These are phyloP conservation scores for Erannis defoliaria DNA, from an alignment of 2,888 invertebrate genomes.

Conservation along the genomic window DNA sequence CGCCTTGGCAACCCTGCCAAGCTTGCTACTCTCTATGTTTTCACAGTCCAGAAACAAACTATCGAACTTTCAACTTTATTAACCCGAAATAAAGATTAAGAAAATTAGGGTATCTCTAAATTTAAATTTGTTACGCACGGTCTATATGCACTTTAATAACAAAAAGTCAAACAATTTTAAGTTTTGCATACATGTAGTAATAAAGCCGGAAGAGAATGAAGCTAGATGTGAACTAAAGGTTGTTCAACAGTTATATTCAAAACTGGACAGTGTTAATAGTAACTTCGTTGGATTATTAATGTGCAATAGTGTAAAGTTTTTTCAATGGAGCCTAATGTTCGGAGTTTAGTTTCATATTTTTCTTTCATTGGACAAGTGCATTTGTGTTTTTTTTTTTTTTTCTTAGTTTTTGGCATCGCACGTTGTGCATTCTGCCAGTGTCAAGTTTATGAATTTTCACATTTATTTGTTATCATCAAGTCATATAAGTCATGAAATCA, in stretches of 20 bases:
- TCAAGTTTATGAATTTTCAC: no score
- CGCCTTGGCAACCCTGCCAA: conserved; percentile 71
- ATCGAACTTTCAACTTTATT: conserved; percentile 11
- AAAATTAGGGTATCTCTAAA: conserved; percentile 7
- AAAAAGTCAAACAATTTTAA: not conserved
- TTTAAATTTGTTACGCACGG: conserved; percentile 40
- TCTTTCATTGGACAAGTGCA: no score
- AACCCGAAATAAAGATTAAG: not conserved
- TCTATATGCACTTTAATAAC: not conserved
- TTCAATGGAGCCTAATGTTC: conserved; percentile 71
- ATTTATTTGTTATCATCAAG: no score
- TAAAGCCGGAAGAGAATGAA: not conserved
- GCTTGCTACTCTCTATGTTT: conserved; percentile 58
- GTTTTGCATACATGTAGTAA: not conserved
- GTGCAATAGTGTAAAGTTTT: conserved; percentile 73
- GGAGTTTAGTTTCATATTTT: conserved; percentile 40
- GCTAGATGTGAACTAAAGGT: conserved; percentile 32
- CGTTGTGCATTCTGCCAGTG: no score
- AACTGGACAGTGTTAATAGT: conserved; percentile 76
- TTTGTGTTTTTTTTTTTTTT: no score
- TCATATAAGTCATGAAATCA: no score
- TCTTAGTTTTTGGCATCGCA: no score
- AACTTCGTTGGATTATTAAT: conserved; percentile 58
- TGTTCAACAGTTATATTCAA: conserved; percentile 61
- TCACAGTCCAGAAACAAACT: conserved; percentile 10